Evolutionary conservation across 2,888 invertebrate species (phyloP), one percentile per base, ranked within the genome.

Genomic region (Lacanobia oleracea): DNA sequence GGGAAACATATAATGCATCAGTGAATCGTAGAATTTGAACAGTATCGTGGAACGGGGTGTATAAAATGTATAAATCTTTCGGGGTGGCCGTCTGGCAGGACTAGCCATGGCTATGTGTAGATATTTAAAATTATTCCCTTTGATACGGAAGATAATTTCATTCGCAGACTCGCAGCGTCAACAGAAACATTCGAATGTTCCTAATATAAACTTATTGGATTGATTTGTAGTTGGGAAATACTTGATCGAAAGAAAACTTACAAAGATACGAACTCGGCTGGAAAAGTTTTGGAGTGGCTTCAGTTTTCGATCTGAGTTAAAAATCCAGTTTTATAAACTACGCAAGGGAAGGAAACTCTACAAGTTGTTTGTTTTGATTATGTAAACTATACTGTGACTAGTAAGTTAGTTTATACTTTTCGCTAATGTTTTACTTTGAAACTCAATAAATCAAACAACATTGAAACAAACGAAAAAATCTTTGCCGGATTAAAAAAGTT

Each of bases 121-220:
- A 93, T 93, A 94, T 95, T 95, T 94, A 93, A 96, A 95, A 95
- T 90, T 96, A 95, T 96, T 96, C 95, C 93, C 95, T 96, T 96
- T 96, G 96, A 96, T 96, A 93, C 93, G 90, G 91, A 95, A 93
- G 95, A 95, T 96, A 95, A 96, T 95, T 95, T 94, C 90, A 92
- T 93, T 93, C 90, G 91, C 90, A 89, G 90, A 89, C 90, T 81
- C 60, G 82, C 90, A 94, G 87, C 92, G 94, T 92, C 90, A 88
- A 91, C 94, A 93, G 71, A 93, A 91, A 90, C 84, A 74, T 61
- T 69, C 53, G 45, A 64, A 45, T 56, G 18, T 69, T 54, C 21
- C 63, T 57, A 50, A 66, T 76, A 59, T 56, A 61, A 63, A 77
- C 40, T 59, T 62, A 27, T 40, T 62, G 12, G 21, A 75, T 48